Base-by-base conservation (phyloP, 2,888 invertebrate genomes). In the Fabriciana adippe region DNA sequence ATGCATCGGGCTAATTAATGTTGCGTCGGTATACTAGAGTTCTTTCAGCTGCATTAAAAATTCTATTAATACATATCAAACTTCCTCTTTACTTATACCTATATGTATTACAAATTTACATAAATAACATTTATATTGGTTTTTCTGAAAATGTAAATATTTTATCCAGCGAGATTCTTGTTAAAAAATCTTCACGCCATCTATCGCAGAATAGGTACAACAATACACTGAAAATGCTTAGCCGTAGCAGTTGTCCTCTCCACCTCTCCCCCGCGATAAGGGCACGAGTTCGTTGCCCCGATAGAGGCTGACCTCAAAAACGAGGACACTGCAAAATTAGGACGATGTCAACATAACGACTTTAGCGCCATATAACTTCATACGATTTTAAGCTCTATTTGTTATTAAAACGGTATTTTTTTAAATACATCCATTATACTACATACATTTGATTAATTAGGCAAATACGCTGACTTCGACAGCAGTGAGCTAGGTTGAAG, bases 291-390 rank as follows among this genome's bases (percentile, higher is more conserved):
- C 93, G 92, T 91, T 90, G 93, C 90, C 85, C 93, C 89, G 87
- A 89, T 90, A 92, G 89, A 90, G 88, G 93, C 93, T 94, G 94
- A 94, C 94, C 94, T 94, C 94, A 94, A 94, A 94, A 94, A 94
- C 94, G 94, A 94, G 94, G 94, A 94, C 94, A 94, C 93, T 94
- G 93, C 93, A 93, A 93, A 93, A 93, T 93, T 93, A 90, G 91
- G 90, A 89, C 92, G 91, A 87, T 90, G 92, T 89, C 91, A 91
- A 90, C 92, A 86, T 88, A 92, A 92, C 84, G 92, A 87, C 89
- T 87, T 77, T 81, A 91, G 80, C 85, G 90, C 89, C 90, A 73
- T 75, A 74, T 73, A 68, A 70, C 74, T 70, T 73, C 84, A 83
- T 75, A 74, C 83, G 74, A 89, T 75, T 84, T 79, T 86, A 81